Conservation (phyloP, 2,797 vertebrate genomes). For the Enteromius argenteus region DNA sequence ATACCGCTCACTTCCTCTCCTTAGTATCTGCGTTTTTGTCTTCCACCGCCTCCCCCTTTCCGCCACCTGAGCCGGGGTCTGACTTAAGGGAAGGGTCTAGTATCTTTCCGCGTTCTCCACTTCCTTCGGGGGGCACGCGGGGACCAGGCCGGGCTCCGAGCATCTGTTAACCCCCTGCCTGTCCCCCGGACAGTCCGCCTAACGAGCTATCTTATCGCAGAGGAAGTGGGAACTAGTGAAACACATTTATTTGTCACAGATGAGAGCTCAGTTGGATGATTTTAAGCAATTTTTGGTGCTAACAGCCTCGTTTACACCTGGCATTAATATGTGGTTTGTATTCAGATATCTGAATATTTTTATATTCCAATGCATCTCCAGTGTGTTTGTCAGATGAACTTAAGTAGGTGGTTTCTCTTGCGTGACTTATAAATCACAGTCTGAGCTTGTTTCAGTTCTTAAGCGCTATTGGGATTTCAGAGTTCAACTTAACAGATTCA, state of each 20-base stretch:
- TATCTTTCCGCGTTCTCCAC: too few species aligned
- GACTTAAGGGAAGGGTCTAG: too few species aligned
- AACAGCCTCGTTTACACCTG: not conserved
- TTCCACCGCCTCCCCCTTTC: too few species aligned
- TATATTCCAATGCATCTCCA: not conserved
- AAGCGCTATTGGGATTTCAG: not conserved
- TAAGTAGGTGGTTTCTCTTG: not conserved
- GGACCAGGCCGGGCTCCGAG: too few species aligned
- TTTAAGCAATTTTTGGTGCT: not conserved
- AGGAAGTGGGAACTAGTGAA: too few species aligned
- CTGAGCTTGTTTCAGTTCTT: not conserved
- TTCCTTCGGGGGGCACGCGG: too few species aligned
- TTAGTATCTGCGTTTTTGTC: too few species aligned
- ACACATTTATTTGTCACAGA: not conserved
- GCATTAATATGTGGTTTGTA: not conserved
- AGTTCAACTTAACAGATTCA: not conserved
- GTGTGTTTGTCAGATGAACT: conserved; percentile 5
- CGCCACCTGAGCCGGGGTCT: too few species aligned
- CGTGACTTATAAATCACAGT: not conserved
- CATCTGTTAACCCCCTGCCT: too few species aligned
- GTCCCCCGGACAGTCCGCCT: too few species aligned
- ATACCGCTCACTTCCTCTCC: too few species aligned
- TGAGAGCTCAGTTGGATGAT: not conserved
- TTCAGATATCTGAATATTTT: not conserved
- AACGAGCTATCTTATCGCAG: too few species aligned